Evolutionary conservation across 2,797 vertebrate genomes (phyloP), one percentile per base, ranked within the genome.

Genomic region (Falco biarmicus): DNA sequence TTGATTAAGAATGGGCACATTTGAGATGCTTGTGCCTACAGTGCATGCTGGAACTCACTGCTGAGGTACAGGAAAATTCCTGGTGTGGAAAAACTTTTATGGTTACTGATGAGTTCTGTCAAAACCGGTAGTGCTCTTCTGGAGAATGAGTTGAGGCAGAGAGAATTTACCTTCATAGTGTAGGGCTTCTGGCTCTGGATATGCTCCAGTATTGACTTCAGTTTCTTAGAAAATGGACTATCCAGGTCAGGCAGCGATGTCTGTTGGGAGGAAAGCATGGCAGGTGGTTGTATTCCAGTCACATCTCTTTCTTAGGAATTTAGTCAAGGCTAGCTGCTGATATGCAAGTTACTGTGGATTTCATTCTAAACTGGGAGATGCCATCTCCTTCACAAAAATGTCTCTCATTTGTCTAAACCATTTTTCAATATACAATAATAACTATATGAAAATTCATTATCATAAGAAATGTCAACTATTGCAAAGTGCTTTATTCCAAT

Each of bases 131-230:
- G 5, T 3, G 18, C 3, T 68, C 8, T 56, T 76, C 6, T 39
- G 10, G 82, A 43, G 17, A 74, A 56, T 4, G 8, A 84, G 41
- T 2, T 39, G 32, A 82, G 29, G 41, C 28, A 73, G 26, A 64
- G 69, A 37, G 28, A 43, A 61, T 17, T 70, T 98, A 99, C 99
- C 98, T 99, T 99, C 99, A 99, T 99, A 2, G 99, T 99, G 96
- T 98, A 98, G 6, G 99, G 97, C 88, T 98, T 98, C 93, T 98
- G 98, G 59, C 98, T 98, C 51, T 99, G 98, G 90, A 99, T 97
- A 26, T 73, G 93, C 45, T 87, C 80, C 94, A 99, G 97, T 89
- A 99, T 97, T 90, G 98, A 97, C 64, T 98, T 98, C 34, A 99
- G 87, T 88, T 98, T 99, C 86, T 98, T 98, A 13, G 99, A 99